Base-by-base conservation (phyloP, 2,113 vertebrate species). In the Pangasianodon hypophthalmus region DNA sequence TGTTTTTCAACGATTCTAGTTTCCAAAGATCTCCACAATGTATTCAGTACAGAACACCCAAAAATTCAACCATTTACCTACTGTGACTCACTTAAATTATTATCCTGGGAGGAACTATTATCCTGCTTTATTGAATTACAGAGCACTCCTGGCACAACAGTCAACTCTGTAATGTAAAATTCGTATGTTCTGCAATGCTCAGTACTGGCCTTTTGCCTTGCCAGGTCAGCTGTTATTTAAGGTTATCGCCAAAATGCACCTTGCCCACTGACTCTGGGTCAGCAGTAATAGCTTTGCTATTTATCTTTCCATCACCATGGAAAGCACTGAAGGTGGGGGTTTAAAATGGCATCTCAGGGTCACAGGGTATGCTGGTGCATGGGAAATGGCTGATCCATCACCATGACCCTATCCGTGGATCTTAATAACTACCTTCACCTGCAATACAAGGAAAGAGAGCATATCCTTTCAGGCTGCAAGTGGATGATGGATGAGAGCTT, bases 231-330 rank as follows among this genome's bases (percentile, higher is more conserved):
- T 90, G 91, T 92, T 92, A 91, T 91, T 87, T 94, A 87, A 91
- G 87, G 62, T 89, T 84, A 86, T 92, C 86, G 58, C 44, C 89
- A 91, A 86, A 92, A 80, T 90, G 64, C 88, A 81, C 79, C 86
- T 50, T 90, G 60, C 90, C n/a, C 41, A 62, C 90, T 91, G 88
- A 89, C 90, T 88, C 89, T 90, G 88, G 91, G 93, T 94, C 93
- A 94, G 93, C 92, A 94, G 88, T 93, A 93, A 93, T 92, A 92
- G 92, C 88, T 82, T 60, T 93, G 91, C 90, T 92, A 93, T 95
- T 95, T 93, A 94, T 94, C 94, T 93, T 84, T 84, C 93, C 93
- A 92, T 94, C 92, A 93, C 91, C 93, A 94, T 94, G 91, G 94
- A 95, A 96, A 94, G 93, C 92, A 92, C 93, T 93, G 92, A 96